Conservation (phyloP, 2,888 invertebrate species). For the Willowsia nigromaculata region DNA sequence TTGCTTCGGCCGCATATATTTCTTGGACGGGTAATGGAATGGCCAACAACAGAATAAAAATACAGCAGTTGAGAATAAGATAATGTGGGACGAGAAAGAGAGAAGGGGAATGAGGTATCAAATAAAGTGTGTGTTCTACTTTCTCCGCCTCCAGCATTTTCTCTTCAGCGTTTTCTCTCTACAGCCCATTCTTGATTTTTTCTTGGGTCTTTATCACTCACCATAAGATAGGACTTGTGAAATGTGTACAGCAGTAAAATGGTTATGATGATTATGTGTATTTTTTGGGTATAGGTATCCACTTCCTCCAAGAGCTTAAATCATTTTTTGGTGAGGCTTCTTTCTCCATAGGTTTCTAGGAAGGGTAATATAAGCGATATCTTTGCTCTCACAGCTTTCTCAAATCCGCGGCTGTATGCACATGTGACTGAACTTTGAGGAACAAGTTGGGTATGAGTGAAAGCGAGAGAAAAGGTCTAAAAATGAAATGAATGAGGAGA, state of each 20-base stretch:
- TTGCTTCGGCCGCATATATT: neutral
- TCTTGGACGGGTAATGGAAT: slow-evolving; percentile 60
- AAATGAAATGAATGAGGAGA: neutral
- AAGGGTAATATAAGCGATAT: too few relatives aligned
- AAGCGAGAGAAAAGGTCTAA: neutral
- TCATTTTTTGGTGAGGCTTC: slow-evolving; percentile 50
- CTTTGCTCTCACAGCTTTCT: too few relatives aligned
- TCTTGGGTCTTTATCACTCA: slow-evolving; percentile 6
- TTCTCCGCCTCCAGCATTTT: slow-evolving; percentile 65
- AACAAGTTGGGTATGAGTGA: neutral
- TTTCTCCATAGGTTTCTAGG: neutral
- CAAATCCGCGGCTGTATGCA: too few relatives aligned
- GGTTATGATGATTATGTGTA: neutral
- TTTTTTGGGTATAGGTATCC: neutral
- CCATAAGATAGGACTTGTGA: neutral
- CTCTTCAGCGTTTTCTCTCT: slow-evolving; percentile 12
- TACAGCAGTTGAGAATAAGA: neutral
- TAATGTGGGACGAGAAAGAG: neutral
- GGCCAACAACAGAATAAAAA: slow-evolving; percentile 52
- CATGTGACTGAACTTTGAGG: slow-evolving; percentile 20
- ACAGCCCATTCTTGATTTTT: neutral
- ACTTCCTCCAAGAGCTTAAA: slow-evolving; percentile 48
- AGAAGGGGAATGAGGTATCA: slow-evolving; percentile 56
- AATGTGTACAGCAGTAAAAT: neutral
- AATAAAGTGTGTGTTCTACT: slow-evolving; percentile 67